A percentile compares a stretch with the other conserved stretches of the same genome.
Evolutionary conservation across 2,888 invertebrate species (phyloP).

Genomic region (Perizoma flavofasciatum): DNA sequence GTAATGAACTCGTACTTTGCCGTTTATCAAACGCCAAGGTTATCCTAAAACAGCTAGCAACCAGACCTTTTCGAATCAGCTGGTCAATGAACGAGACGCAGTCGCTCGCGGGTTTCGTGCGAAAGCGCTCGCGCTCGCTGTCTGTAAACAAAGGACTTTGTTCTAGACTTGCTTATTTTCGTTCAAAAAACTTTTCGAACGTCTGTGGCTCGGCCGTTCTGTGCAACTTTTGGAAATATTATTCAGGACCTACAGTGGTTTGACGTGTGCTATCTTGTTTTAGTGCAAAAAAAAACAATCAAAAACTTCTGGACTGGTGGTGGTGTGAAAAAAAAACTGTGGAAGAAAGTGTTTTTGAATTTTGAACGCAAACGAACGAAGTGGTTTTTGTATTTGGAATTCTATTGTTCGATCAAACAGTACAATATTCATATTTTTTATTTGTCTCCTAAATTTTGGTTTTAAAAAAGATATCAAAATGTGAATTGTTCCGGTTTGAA

Average conservation of each 20-base stretch:
- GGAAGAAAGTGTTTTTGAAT: constrained; percentile 1
- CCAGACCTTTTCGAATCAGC: constrained; percentile 34
- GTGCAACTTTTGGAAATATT: constrained; percentile 16
- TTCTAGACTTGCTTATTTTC: constrained; percentile 12
- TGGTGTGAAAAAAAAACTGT: constrained; percentile 8
- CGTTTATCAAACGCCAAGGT: constrained; percentile 31
- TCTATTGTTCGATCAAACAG: constrained; percentile 4
- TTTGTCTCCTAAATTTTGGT: neutral
- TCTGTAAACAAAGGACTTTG: constrained; percentile 29
- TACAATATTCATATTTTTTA: constrained; percentile 4
- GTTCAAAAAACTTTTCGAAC: constrained; percentile 2
- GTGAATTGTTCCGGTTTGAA: constrained; percentile 18
- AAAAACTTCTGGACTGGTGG: constrained; percentile 4
- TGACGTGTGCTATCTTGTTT: too few relatives aligned
- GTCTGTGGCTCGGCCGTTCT: neutral
- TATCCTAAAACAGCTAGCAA: constrained; percentile 30
- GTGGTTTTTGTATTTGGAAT: constrained; percentile 11
- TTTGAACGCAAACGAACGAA: constrained; percentile 2
- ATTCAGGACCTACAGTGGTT: too few relatives aligned
- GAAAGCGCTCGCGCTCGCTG: constrained; percentile 12
- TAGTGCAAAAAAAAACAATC: too few relatives aligned
- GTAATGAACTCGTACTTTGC: constrained; percentile 27
- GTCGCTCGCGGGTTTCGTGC: constrained; percentile 23
- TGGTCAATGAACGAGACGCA: constrained; percentile 38
- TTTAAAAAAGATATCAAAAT: neutral